Conservation (phyloP, 1,140 invertebrate genomes). For the Bradysia coprophila region DNA sequence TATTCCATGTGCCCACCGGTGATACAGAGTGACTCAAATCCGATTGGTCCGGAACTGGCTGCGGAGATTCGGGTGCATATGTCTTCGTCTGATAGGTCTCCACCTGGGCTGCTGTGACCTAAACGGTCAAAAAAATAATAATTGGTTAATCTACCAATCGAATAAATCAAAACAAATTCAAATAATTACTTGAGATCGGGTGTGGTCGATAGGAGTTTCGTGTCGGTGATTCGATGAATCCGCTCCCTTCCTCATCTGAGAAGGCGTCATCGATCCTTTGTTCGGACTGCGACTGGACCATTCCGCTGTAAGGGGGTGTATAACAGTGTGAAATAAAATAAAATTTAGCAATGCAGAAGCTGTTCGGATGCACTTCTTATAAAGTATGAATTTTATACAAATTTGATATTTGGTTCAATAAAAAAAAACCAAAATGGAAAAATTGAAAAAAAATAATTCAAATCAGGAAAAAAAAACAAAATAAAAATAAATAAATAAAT, state of each 20-base stretch:
- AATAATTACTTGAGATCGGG: slow-evolving; percentile 21
- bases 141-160: neutral
- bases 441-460: neutral
- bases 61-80: slow-evolving; percentile 33
- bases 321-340: slow-evolving; percentile 3
- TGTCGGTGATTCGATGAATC: slow-evolving; percentile 25
- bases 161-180: neutral
- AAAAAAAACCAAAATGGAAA: neutral
- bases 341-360: neutral
- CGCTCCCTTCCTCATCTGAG: slow-evolving; percentile 26
- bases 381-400: neutral
- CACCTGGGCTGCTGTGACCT: slow-evolving; percentile 29
- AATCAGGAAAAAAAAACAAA: slow-evolving; percentile 10
- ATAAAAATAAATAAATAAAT: slow-evolving; percentile 14
- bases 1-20: slow-evolving; percentile 38
- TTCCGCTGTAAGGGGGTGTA: slow-evolving; percentile 15
- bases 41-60: slow-evolving; percentile 20
- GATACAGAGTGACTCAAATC: slow-evolving; percentile 26
- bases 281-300: slow-evolving; percentile 25
- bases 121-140: neutral
- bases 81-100: slow-evolving; percentile 45
- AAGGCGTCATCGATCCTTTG: slow-evolving; percentile 25
- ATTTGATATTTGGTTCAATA: neutral
- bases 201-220: slow-evolving; percentile 25
- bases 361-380: neutral